A percentile compares a stretch with the other conserved stretches of the same genome.
phyloP scores from a whole-genome alignment of 2,113 vertebrate genomes.

The Micronycteris hirsuta region DNA sequence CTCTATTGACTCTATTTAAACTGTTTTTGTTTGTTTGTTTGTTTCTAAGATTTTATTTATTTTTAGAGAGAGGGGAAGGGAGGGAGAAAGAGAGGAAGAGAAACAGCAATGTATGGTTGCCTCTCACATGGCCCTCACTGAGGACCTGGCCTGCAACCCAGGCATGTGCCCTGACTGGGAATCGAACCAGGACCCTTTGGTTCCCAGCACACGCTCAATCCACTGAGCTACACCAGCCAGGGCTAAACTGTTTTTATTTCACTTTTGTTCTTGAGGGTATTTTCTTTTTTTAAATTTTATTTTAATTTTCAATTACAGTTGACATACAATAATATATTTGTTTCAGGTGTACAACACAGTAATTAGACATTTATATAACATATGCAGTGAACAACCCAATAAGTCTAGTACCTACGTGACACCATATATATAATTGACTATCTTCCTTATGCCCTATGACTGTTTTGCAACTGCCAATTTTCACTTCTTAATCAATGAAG shows the following conservation, averaged over 20 bases:
- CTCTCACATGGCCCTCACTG: too few species aligned
- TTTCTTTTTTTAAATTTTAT: neutral
- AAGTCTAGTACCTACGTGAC: neutral
- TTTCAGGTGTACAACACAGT: neutral
- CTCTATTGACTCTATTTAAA: too few species aligned
- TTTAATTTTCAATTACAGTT: neutral
- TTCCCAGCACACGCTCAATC: too few species aligned
- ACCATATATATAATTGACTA: neutral
- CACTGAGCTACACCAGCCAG: too few species aligned
- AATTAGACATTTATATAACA: neutral
- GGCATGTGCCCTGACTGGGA: too few species aligned
- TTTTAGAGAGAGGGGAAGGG: too few species aligned
- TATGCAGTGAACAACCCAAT: neutral
- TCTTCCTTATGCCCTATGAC: neutral
- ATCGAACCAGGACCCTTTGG: too few species aligned
- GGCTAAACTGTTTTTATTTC: neutral
- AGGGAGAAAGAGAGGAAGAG: too few species aligned
- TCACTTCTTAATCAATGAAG: neutral
- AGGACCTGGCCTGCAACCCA: too few species aligned
- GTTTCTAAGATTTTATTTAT: too few species aligned
- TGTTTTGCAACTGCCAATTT: neutral
- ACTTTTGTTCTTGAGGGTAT: conserved; percentile 17
- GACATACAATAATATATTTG: neutral
- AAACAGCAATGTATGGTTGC: too few species aligned
- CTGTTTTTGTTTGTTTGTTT: too few species aligned